These are phyloP conservation scores for Serripes groenlandicus DNA, from an alignment of 2,888 invertebrate genomes.

Conservation along the genomic window DNA sequence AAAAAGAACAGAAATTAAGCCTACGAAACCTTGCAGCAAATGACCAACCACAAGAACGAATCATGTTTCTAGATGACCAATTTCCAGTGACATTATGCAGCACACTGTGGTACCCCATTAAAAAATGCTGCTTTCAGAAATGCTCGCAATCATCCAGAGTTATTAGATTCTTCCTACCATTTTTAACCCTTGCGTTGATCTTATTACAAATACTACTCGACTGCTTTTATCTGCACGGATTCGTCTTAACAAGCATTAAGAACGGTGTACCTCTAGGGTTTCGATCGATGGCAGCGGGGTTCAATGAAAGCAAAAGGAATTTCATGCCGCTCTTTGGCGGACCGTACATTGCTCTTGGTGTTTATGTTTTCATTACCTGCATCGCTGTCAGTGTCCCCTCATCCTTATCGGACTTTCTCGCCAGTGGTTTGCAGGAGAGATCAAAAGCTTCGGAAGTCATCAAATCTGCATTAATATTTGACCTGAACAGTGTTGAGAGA, in stretches of 20 bases:
- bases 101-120: conserved; percentile 20
- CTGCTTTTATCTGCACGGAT: conserved; percentile 30
- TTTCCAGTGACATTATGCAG: conserved; percentile 8
- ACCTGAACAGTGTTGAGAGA: conserved; percentile 20
- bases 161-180: conserved; percentile 43
- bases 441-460: neutral
- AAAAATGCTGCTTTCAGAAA: neutral
- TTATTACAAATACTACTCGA: conserved; percentile 58
- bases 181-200: conserved; percentile 57
- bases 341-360: conserved; percentile 51
- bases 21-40: neutral
- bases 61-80: conserved; percentile 8
- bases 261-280: conserved; percentile 67
- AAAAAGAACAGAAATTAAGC: neutral
- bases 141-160: neutral
- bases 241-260: conserved; percentile 47
- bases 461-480: conserved; percentile 13
- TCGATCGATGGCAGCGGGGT: conserved; percentile 64
- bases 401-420: conserved; percentile 43
- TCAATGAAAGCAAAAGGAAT: conserved; percentile 49
- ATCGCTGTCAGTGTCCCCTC: conserved; percentile 46
- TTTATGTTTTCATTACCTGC: conserved; percentile 47
- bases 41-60: neutral
- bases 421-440: conserved; percentile 31
- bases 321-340: conserved; percentile 63